Conservation (phyloP, 2,113 vertebrate species). For the Oreochromis spilurus region DNA sequence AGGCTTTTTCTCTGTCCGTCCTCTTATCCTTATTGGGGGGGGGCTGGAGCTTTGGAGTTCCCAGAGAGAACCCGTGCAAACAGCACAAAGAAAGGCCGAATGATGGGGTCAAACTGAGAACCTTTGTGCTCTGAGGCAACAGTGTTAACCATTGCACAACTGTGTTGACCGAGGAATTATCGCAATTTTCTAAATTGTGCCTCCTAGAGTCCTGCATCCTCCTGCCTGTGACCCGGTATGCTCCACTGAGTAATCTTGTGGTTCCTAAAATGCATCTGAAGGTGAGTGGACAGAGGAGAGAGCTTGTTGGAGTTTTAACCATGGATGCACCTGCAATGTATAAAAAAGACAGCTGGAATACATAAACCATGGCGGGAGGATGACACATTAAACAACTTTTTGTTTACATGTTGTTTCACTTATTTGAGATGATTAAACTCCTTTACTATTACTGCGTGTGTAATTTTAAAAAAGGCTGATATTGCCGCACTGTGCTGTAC, state of each 20-base stretch:
- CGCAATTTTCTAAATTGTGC: neutral
- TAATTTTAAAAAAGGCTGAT: neutral
- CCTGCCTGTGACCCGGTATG: neutral
- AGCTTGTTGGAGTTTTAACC: neutral
- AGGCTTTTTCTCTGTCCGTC: neutral
- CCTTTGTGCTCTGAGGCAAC: accelerated
- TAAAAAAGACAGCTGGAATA: neutral
- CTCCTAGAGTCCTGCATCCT: neutral
- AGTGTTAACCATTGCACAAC: neutral
- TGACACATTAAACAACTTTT: neutral
- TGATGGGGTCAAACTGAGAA: neutral
- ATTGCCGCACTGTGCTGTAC: accelerated
- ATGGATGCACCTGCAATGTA: neutral
- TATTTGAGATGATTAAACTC: neutral
- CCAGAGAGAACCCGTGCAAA: neutral
- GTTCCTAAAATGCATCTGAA: neutral
- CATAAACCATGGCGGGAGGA: neutral
- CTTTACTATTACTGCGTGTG: neutral
- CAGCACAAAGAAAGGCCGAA: accelerated
- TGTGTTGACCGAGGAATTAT: neutral
- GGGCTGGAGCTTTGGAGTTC: neutral
- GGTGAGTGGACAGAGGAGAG: neutral
- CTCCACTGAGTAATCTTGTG: neutral
- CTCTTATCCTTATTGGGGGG: neutral
- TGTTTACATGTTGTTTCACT: neutral